phyloP scores from a whole-genome alignment of 2,113 vertebrate genomes.

The Ophiodon elongatus region DNA sequence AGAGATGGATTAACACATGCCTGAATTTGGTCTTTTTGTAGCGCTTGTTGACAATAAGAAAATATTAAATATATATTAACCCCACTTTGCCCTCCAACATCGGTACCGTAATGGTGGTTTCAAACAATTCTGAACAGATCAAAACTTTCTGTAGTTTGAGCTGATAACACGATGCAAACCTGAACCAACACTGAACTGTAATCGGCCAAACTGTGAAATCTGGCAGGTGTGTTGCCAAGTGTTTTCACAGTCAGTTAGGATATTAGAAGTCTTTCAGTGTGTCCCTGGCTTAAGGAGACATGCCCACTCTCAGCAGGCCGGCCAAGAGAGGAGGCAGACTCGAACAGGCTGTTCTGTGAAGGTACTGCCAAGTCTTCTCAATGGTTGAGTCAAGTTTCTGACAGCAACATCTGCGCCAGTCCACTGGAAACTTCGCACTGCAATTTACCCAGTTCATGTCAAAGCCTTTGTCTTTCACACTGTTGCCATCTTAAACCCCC shows the following conservation, averaged over 20 bases:
- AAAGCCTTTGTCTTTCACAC: constrained; percentile 43
- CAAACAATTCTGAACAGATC: background rate
- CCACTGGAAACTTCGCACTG: constrained; percentile 64
- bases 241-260: constrained; percentile 48
- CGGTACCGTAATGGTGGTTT: background rate
- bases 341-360: constrained; percentile 68
- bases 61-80: background rate
- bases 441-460: constrained; percentile 52
- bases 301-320: constrained; percentile 21
- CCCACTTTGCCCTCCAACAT: background rate
- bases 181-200: constrained; percentile 30
- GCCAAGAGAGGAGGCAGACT: constrained; percentile 64
- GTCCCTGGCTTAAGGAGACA: constrained; percentile 43
- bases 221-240: constrained; percentile 20
- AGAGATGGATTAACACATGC: background rate
- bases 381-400: constrained; percentile 69
- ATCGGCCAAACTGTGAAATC: constrained; percentile 30
- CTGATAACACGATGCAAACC: background rate
- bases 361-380: constrained; percentile 65
- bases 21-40: background rate
- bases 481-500: constrained; percentile 19
- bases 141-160: constrained; percentile 18
- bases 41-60: background rate
- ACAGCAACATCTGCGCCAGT: constrained; percentile 65
- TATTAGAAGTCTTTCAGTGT: constrained; percentile 50